phyloP scores from a whole-genome alignment of 2,113 vertebrate genomes.

The Melanerpes aurifrons region DNA sequence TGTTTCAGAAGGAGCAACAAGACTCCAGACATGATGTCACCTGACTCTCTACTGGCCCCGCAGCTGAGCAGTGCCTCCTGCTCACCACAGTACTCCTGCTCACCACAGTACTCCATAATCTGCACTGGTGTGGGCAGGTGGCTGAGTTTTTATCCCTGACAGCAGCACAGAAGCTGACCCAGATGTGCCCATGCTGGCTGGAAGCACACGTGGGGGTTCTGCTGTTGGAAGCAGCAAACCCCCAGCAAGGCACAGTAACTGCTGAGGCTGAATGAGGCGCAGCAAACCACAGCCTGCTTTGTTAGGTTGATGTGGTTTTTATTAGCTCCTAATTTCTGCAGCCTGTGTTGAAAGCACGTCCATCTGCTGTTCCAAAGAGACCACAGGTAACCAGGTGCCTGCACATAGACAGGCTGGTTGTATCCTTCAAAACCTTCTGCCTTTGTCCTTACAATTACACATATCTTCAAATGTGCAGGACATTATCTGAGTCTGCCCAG shows the following conservation, averaged over 20 bases:
- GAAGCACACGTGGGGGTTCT: accelerated
- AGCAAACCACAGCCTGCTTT: not conserved
- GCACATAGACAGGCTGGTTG: not conserved
- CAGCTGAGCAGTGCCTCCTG: not conserved
- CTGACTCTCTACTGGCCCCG: not conserved
- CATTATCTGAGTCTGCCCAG: not conserved
- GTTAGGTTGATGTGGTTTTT: not conserved
- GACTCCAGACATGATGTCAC: not conserved
- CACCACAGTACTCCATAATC: no score
- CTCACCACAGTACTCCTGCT: not conserved
- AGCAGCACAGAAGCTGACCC: accelerated
- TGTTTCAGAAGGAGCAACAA: not conserved
- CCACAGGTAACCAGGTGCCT: accelerated
- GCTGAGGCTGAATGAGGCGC: not conserved
- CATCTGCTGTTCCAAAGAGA: not conserved
- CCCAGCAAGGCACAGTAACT: not conserved
- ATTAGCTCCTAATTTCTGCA: not conserved
- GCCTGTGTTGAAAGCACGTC: not conserved
- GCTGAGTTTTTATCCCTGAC: accelerated
- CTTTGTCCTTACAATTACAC: not conserved
- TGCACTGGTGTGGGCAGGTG: not conserved
- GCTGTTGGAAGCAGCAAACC: not conserved
- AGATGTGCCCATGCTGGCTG: not conserved
- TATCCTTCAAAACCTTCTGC: not conserved
- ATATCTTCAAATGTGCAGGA: not conserved